These are phyloP conservation scores for Danio jaintianensis DNA, from an alignment of 2,797 vertebrate species.

Conservation along the genomic window DNA sequence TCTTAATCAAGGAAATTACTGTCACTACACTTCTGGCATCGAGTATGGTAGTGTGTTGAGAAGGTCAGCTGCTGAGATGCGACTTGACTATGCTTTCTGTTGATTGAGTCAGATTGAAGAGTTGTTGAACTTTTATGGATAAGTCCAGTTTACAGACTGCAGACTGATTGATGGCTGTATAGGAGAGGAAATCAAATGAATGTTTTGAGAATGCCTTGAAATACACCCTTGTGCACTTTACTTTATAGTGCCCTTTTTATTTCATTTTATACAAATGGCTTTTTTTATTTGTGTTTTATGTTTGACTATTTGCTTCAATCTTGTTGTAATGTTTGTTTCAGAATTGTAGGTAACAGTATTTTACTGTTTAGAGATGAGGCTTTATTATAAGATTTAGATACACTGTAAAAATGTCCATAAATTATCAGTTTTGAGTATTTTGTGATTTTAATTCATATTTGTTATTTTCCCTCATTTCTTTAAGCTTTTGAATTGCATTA, in stretches of 20 bases:
- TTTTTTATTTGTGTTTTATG: neutral
- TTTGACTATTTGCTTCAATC: neutral
- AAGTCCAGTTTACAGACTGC: neutral
- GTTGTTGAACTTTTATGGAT: neutral
- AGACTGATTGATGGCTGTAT: neutral
- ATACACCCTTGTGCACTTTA: neutral
- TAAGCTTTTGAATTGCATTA: too few relatives aligned
- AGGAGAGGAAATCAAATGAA: neutral
- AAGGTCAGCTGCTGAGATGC: neutral
- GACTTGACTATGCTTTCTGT: neutral
- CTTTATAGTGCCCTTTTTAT: conserved; percentile 2
- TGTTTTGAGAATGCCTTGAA: conserved; percentile 9
- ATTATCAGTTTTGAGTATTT: too few relatives aligned
- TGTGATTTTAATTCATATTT: too few relatives aligned
- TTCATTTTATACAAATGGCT: neutral
- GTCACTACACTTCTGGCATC: neutral
- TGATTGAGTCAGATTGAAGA: neutral
- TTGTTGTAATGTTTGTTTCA: neutral
- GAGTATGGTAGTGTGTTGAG: neutral
- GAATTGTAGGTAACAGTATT: neutral
- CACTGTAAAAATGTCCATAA: too few relatives aligned
- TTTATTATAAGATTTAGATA: too few relatives aligned
- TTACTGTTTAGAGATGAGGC: too few relatives aligned
- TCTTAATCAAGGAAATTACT: conserved; percentile 10
- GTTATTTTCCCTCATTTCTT: too few relatives aligned